Evolutionary conservation across 1,140 invertebrate genomes (phyloP), one percentile per base, ranked within the genome.

Genomic region (Atta colombica): DNA sequence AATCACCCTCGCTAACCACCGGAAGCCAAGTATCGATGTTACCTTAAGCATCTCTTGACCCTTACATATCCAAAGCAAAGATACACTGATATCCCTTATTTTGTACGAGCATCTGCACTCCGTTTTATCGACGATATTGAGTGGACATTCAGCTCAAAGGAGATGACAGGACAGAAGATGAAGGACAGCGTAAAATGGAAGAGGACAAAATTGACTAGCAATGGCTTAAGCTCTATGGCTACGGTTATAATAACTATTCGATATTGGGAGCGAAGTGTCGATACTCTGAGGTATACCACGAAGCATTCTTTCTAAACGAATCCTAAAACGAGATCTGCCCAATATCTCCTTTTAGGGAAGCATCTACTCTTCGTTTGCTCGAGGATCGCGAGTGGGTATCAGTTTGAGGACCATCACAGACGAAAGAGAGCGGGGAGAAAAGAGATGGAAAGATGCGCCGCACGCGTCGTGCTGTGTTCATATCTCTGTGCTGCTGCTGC

Each of bases 21-120:
- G 61, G 77, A 80, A 80, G 63, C 49, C 12, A 16, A 31, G 45
- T 35, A 68, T 80, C 61, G 63, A 53, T 51, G 77, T 80, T 45
- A 53, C 63, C 45, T 68, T 80, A 66, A 80, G 61, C 61, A 39
- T 80, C 77, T 49, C 77, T 80, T 68, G 61, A 80, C 63, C 77
- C 77, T 78, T 35, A 31, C n/a, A 39, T 53, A 68, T n/a, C 61
- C 61, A 78, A 61, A 66, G 61, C 61, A 61, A 68, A 80, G 77
- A 53, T 60, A 53, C 61, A 66, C 45, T 25, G 60, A 77, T 31
- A 66, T 65, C 61, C 61, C 45, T 80, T 39, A 39, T 7, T 68
- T 66, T 28, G 45, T 28, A 78, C 77, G 60, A 78, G 60, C 60
- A 51, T 80, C 77, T 68, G 77, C 77, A 68, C 61, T 77, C 35